Evolutionary conservation across 2,113 vertebrate genomes (phyloP).

Genomic region (Chrysemys picta): DNA sequence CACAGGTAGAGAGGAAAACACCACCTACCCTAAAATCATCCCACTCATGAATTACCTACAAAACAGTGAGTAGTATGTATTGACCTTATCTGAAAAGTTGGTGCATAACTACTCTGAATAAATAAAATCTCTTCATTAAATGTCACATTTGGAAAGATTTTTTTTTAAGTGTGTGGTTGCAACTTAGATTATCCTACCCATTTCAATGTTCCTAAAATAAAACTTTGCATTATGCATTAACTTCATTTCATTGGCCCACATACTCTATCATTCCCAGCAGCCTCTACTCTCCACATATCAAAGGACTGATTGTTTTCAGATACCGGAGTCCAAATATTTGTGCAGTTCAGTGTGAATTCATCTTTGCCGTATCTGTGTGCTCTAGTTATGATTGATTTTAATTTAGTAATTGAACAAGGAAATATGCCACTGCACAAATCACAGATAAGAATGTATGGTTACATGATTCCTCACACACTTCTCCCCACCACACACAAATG

Average conservation of each 20-base stretch:
- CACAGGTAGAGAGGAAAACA: neutral
- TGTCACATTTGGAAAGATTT: neutral
- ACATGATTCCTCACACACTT: neutral
- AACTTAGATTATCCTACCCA: neutral
- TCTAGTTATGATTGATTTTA: conserved; percentile 8
- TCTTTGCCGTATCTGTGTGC: neutral
- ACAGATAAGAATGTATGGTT: conserved; percentile 13
- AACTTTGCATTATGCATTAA: neutral
- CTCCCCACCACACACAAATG: neutral
- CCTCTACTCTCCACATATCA: neutral
- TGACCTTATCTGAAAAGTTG: neutral
- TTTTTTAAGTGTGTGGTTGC: neutral
- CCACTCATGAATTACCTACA: neutral
- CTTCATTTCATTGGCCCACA: neutral
- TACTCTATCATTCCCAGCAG: neutral
- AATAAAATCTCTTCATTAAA: neutral
- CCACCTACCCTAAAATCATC: neutral
- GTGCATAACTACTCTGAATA: neutral
- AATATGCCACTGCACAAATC: conserved; percentile 23
- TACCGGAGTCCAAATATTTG: neutral
- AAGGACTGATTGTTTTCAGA: neutral
- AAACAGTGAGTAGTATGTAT: neutral
- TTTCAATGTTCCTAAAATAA: neutral
- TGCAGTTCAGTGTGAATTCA: neutral
- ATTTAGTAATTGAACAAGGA: conserved; percentile 40